Conservation (phyloP, 2,113 vertebrate species). For the Laterallus jamaicensis region DNA sequence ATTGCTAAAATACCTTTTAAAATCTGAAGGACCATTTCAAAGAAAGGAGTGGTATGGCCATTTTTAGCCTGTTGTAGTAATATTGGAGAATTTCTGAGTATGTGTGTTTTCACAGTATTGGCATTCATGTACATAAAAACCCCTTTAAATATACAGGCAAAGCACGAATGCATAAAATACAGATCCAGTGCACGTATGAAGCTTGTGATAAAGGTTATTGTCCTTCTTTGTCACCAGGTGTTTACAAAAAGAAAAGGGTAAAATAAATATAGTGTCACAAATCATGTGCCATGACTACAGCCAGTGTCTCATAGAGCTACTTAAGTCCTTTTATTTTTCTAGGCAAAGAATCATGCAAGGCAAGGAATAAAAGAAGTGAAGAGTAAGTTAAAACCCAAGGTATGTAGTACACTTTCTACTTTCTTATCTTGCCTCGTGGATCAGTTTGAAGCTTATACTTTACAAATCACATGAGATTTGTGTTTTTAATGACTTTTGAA, state of each 20-base stretch:
- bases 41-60: background rate
- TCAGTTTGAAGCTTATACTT: conserved; percentile 62
- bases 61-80: background rate
- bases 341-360: conserved; percentile 94
- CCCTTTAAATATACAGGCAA: background rate
- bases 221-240: background rate
- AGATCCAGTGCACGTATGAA: background rate
- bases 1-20: background rate
- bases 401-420: conserved; percentile 61
- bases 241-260: background rate
- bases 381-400: conserved; percentile 92
- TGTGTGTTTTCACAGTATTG: background rate
- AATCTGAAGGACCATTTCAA: conserved; percentile 11
- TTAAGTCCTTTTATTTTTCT: conserved; percentile 39
- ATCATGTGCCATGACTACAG: background rate
- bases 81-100: background rate
- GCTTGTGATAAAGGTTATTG: background rate
- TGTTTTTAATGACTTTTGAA: conserved; percentile 87
- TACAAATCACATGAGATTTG: conserved; percentile 71
- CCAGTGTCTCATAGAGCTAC: background rate
- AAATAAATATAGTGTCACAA: background rate
- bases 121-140: background rate
- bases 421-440: conserved; percentile 6
- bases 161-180: background rate
- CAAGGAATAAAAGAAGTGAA: conserved; percentile 92